phyloP scores from a whole-genome alignment of 2,113 vertebrate genomes.

The Cacatua alba region DNA sequence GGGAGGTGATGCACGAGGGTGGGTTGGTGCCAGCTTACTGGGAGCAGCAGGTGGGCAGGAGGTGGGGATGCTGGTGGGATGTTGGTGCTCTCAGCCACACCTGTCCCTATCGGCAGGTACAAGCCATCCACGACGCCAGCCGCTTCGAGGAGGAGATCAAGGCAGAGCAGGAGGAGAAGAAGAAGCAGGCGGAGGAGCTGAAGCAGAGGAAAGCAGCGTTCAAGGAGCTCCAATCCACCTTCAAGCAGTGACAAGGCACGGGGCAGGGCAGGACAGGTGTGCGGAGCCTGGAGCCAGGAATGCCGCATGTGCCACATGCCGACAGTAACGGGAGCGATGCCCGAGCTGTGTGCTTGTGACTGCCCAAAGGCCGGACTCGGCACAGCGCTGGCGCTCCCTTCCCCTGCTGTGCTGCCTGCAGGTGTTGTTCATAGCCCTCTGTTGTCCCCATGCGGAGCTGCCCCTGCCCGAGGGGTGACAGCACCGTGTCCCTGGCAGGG shows the following conservation, averaged over 20 bases:
- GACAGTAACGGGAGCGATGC: neutral
- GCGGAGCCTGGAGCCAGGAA: neutral
- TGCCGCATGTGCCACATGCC: neutral
- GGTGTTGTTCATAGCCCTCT: neutral
- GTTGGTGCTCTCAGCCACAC: accelerated
- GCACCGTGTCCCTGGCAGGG: no score
- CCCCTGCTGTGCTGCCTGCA: slow-evolving; percentile 1
- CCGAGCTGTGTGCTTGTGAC: neutral
- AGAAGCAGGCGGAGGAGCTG: slow-evolving; percentile 89
- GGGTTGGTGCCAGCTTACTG: accelerated
- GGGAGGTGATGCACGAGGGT: accelerated
- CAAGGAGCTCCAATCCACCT: slow-evolving; percentile 89
- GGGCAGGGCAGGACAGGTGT: neutral
- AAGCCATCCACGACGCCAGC: slow-evolving; percentile 86
- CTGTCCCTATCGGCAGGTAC: slow-evolving; percentile 70
- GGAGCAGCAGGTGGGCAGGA: neutral
- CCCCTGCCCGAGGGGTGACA: no score
- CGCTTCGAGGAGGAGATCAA: slow-evolving; percentile 94
- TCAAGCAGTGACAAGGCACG: slow-evolving; percentile 75
- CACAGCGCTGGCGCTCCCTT: accelerated
- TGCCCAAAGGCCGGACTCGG: neutral
- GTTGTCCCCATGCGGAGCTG: neutral
- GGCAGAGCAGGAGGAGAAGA: slow-evolving; percentile 91
- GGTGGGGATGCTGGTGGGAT: neutral
- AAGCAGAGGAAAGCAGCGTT: slow-evolving; percentile 90